Evolutionary conservation across 2,888 invertebrate species (phyloP).

Genomic region (Nasonia oneida): DNA sequence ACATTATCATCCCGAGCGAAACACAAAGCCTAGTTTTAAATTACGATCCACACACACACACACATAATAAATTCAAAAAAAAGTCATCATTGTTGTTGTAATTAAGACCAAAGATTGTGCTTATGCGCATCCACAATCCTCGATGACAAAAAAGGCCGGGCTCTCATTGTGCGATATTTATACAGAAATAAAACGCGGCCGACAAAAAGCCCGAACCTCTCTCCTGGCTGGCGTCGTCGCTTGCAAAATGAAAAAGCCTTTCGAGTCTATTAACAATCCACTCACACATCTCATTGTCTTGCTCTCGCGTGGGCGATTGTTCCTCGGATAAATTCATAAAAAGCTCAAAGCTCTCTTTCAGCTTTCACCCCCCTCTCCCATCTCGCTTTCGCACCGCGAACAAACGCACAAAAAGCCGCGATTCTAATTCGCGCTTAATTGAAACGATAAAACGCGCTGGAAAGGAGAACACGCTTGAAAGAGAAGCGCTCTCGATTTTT

Average conservation of each 20-base stretch:
- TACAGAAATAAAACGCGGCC: constrained; percentile 35
- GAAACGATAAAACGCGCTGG: constrained; percentile 52
- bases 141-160: not conserved
- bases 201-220: constrained; percentile 11
- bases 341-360: constrained; percentile 39
- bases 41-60: no score
- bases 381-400: not conserved
- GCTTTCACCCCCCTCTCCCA: not conserved
- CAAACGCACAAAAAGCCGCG: constrained; percentile 22
- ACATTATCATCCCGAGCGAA: no score
- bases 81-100: constrained; percentile 18
- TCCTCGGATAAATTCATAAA: constrained; percentile 51
- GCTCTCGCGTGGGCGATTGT: constrained; percentile 28
- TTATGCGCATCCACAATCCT: not conserved
- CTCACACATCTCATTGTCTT: constrained; percentile 48
- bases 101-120: constrained; percentile 1
- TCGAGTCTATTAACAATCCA: constrained; percentile 56
- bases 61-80: not conserved
- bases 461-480: constrained; percentile 23
- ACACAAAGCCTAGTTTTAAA: no score
- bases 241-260: constrained; percentile 2
- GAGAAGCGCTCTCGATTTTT: constrained; percentile 31
- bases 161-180: constrained; percentile 44
- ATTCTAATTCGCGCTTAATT: constrained; percentile 53
- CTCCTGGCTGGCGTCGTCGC: not conserved